Conservation (phyloP, 2,888 invertebrate species). For the Notodonta dromedarius region DNA sequence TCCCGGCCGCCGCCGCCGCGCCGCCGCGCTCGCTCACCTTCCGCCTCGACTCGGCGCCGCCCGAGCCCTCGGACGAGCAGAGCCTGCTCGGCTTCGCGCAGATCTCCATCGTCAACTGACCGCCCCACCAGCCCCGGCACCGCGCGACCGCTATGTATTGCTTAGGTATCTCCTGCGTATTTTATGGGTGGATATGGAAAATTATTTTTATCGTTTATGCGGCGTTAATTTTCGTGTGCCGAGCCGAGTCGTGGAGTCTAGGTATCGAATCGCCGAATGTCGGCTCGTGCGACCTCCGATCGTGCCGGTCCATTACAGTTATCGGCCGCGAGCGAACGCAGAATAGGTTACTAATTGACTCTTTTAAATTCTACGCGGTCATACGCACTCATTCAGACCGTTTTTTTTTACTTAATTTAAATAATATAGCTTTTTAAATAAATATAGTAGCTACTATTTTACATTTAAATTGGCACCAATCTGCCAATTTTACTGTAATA, state of each 20-base stretch:
- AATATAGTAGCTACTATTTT: too few species aligned
- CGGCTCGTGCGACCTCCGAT: too few species aligned
- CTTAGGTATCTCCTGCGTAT: slow-evolving; percentile 65
- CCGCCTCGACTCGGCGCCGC: slow-evolving; percentile 87
- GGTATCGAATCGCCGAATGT: too few species aligned
- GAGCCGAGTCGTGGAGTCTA: slow-evolving; percentile 9
- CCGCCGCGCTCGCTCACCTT: slow-evolving; percentile 91
- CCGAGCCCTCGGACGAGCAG: slow-evolving; percentile 95
- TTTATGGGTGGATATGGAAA: slow-evolving; percentile 71
- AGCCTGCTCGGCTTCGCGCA: slow-evolving; percentile 98
- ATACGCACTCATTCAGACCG: too few species aligned
- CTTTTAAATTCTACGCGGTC: too few species aligned
- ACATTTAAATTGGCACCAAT: too few species aligned
- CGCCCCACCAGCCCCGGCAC: slow-evolving; percentile 17
- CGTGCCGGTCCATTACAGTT: too few species aligned
- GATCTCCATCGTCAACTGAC: slow-evolving; percentile 95
- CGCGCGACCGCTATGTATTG: slow-evolving; percentile 36
- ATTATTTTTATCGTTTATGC: slow-evolving; percentile 52
- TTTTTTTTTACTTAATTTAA: too few species aligned
- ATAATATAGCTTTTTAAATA: too few species aligned
- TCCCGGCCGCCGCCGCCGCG: slow-evolving; percentile 68
- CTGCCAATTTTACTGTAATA: too few species aligned
- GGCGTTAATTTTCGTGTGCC: slow-evolving; percentile 41
- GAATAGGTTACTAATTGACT: too few species aligned
- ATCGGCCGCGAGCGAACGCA: too few species aligned